Evolutionary conservation across 2,113 vertebrate genomes (phyloP).

Genomic region (Tringa solitaria): DNA sequence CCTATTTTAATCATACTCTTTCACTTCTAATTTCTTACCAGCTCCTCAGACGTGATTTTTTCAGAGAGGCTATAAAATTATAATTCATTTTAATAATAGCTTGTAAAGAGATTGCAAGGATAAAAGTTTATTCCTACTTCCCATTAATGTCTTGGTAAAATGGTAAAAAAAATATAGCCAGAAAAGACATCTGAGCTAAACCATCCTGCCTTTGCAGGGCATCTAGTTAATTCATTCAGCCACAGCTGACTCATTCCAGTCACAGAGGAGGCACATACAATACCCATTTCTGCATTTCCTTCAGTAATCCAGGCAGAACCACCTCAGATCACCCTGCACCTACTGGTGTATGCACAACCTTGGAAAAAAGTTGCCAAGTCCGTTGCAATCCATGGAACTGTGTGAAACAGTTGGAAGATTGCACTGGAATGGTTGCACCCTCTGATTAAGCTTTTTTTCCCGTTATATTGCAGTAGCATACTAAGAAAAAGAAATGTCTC

Average conservation of each 20-base stretch:
- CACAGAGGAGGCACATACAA: neutral
- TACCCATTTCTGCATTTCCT: neutral
- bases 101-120: neutral
- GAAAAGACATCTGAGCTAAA: neutral
- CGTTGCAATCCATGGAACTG: neutral
- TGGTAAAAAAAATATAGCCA: neutral
- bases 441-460: neutral
- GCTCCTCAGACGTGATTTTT: neutral
- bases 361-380: neutral
- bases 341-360: neutral
- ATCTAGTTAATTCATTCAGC: neutral
- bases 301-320: neutral
- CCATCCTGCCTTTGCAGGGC: neutral
- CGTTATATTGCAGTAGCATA: neutral
- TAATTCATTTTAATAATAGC: neutral
- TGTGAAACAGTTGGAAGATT: neutral
- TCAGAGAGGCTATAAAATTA: neutral
- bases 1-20: neutral
- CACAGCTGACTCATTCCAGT: neutral
- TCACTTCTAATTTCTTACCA: neutral
- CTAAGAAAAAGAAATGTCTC: accelerated
- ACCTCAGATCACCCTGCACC: neutral
- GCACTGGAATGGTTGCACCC: neutral
- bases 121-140: neutral
- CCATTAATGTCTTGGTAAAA: neutral